Percentiles rank a stretch among this genome's conserved stretches.
phyloP scores from a whole-genome alignment of 2,888 invertebrate species.

The Homarus gammarus region DNA sequence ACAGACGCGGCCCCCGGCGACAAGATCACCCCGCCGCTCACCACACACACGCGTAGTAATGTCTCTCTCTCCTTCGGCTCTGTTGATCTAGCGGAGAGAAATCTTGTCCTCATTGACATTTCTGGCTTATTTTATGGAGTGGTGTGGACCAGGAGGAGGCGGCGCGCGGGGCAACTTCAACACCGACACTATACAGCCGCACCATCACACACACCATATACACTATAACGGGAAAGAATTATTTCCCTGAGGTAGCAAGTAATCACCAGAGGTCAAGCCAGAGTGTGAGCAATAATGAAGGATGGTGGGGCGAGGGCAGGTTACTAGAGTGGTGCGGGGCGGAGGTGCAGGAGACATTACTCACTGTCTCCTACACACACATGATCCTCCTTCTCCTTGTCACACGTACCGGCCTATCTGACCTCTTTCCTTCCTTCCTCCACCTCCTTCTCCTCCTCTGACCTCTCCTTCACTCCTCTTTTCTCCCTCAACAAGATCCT shows the following conservation, averaged over 20 bases:
- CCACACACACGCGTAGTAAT: not conserved
- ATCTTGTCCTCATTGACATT: slow-evolving; percentile 28
- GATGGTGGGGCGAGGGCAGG: not conserved
- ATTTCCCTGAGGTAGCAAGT: slow-evolving; percentile 31
- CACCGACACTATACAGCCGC: slow-evolving; percentile 11
- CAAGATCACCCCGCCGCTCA: not conserved
- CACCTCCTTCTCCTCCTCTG: not conserved
- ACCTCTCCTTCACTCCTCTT: not conserved
- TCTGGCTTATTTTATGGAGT: slow-evolving; percentile 15
- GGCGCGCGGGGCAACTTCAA: not conserved
- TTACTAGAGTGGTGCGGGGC: not conserved
- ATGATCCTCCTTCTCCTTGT: too few relatives aligned
- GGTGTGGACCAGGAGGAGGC: not conserved
- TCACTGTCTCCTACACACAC: not conserved
- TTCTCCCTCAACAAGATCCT: too few relatives aligned
- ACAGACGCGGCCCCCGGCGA: not conserved
- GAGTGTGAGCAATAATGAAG: slow-evolving; percentile 11
- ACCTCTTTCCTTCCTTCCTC: not conserved
- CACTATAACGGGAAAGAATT: not conserved
- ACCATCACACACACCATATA: slow-evolving; percentile 11
- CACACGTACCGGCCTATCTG: too few relatives aligned
- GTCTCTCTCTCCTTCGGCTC: not conserved
- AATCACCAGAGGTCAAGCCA: slow-evolving; percentile 15
- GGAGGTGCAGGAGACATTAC: not conserved
- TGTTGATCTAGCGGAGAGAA: not conserved